These are phyloP conservation scores for Seladonia tumulorum DNA, from an alignment of 2,888 invertebrate genomes.

Conservation along the genomic window DNA sequence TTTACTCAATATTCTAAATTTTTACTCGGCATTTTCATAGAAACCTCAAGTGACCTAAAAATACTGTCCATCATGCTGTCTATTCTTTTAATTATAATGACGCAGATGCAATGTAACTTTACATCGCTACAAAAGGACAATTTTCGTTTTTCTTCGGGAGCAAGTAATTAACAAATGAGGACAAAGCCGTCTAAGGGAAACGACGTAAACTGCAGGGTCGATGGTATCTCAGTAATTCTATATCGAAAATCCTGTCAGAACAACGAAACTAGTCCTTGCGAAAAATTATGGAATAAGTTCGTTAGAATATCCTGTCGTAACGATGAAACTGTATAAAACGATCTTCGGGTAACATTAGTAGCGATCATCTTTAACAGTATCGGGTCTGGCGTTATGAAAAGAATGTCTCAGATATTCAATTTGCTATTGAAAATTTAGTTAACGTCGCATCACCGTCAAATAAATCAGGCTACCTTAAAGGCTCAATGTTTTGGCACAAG, in stretches of 20 bases:
- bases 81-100: not conserved
- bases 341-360: conserved; percentile 17
- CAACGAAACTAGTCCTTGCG: not conserved
- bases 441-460: not conserved
- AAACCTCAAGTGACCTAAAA: not conserved
- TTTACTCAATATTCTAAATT: not conserved
- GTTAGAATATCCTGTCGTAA: conserved; percentile 13
- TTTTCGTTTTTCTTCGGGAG: not conserved
- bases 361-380: conserved; percentile 22
- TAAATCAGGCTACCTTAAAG: conserved; percentile 9
- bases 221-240: conserved; percentile 2
- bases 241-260: not conserved
- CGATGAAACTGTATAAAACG: conserved; percentile 33
- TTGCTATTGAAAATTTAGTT: conserved; percentile 1
- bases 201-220: not conserved
- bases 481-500: not conserved
- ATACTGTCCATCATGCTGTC: not conserved
- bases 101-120: not conserved
- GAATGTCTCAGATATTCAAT: not conserved
- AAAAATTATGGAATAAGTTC: conserved; percentile 38
- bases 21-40: not conserved
- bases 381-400: not conserved
- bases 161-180: not conserved
- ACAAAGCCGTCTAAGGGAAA: not conserved
- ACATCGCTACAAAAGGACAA: not conserved